Evolutionary conservation across 1,140 invertebrate species (phyloP).

Genomic region (Apolygus lucorum): DNA sequence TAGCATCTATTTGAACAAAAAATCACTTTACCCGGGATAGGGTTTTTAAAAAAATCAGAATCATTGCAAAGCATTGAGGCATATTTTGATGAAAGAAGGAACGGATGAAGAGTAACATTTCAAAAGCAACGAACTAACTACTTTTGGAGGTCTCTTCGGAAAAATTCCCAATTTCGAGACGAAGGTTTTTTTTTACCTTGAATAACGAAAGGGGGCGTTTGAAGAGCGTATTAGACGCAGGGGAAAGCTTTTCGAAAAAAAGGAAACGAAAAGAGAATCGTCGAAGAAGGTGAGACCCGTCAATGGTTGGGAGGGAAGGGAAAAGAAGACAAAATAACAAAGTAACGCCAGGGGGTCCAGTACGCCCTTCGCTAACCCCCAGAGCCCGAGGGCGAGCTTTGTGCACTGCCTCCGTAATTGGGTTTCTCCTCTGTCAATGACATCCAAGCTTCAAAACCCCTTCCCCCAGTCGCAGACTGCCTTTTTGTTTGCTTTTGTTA

Average conservation of each 20-base stretch:
- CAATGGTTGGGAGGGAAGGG: not conserved
- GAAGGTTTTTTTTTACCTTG: too few species aligned
- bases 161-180: too few species aligned
- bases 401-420: constrained; percentile 19
- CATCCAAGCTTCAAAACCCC: constrained; percentile 16
- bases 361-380: not conserved
- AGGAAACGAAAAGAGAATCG: not conserved
- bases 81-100: too few species aligned
- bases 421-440: constrained; percentile 22
- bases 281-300: constrained; percentile 6
- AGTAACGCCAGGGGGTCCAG: constrained; percentile 11
- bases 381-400: constrained; percentile 14
- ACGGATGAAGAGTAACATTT: too few species aligned
- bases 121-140: too few species aligned
- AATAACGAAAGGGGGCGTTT: too few species aligned
- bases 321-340: constrained; percentile 15
- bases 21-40: too few species aligned
- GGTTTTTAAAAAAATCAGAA: too few species aligned
- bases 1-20: too few species aligned
- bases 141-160: too few species aligned
- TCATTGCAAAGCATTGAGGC: too few species aligned
- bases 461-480: not conserved
- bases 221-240: constrained; percentile 2
- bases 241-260: not conserved
- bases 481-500: constrained; percentile 15